These are phyloP conservation scores for Ennomos fuscantarius DNA, from an alignment of 2,888 invertebrate species.

Conservation along the genomic window DNA sequence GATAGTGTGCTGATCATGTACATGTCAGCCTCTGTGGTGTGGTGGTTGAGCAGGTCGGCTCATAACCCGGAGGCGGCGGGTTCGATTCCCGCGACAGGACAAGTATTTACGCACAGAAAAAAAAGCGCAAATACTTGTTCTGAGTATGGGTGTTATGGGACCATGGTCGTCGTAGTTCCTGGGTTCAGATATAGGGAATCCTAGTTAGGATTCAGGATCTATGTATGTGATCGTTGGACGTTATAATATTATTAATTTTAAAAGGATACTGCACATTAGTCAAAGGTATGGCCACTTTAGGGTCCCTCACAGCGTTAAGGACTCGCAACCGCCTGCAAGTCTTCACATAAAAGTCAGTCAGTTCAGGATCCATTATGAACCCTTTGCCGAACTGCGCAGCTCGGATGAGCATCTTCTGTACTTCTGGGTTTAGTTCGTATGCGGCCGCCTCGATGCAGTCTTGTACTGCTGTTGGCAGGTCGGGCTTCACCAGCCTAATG, in stretches of 20 bases:
- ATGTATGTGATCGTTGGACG: no score
- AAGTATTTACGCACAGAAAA: no score
- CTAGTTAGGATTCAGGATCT: no score
- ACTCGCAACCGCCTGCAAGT: slow-evolving; percentile 95
- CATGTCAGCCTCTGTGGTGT: no score
- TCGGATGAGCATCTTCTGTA: slow-evolving; percentile 95
- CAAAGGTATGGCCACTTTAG: slow-evolving; percentile 94
- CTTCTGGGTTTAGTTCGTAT: slow-evolving; percentile 93
- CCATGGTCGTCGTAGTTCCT: no score
- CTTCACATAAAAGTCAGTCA: slow-evolving; percentile 91
- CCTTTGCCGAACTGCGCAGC: slow-evolving; percentile 98
- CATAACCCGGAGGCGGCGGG: no score
- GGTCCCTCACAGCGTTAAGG: slow-evolving; percentile 94
- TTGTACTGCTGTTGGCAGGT: slow-evolving; percentile 92
- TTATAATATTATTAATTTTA: slow-evolving; percentile 27
- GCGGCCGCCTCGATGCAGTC: slow-evolving; percentile 97
- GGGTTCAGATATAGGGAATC: no score
- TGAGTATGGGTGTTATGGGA: no score
- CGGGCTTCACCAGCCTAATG: slow-evolving; percentile 93
- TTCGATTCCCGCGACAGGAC: no score
- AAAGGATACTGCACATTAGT: slow-evolving; percentile 95
- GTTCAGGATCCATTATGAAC: slow-evolving; percentile 90
- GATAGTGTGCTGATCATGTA: no score
- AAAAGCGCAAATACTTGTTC: no score
- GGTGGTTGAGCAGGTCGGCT: no score